phyloP scores from a whole-genome alignment of 2,797 vertebrate genomes.

The Calcarius lapponicus region DNA sequence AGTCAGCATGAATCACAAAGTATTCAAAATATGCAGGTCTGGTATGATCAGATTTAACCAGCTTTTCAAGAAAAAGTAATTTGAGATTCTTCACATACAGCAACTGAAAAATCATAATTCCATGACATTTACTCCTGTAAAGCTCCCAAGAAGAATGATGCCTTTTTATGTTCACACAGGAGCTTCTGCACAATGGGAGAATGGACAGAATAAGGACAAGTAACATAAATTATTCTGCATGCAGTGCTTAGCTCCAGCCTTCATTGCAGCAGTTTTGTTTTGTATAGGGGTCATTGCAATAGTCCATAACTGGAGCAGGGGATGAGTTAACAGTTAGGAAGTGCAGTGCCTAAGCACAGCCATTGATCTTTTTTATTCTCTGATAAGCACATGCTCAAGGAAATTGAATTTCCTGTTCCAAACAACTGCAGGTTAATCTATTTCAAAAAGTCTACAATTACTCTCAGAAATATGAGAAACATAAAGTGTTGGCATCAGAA shows the following conservation, averaged over 20 bases:
- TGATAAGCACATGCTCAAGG: not conserved
- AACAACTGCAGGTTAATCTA: not conserved
- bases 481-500: not conserved
- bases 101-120: not conserved
- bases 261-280: not conserved
- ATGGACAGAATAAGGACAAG: not conserved
- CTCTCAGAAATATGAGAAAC: not conserved
- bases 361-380: not conserved
- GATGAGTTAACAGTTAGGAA: not conserved
- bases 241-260: not conserved
- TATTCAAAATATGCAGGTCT: not conserved
- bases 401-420: not conserved
- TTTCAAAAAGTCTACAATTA: not conserved
- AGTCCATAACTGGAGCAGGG: not conserved
- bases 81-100: not conserved
- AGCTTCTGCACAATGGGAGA: not conserved
- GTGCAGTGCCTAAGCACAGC: not conserved
- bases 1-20: not conserved
- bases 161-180: not conserved
- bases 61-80: conserved; percentile 10
- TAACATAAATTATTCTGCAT: not conserved
- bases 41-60: not conserved
- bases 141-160: not conserved
- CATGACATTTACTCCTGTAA: not conserved
- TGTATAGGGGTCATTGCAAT: not conserved